Percentiles rank a stretch among this genome's conserved stretches.
These are phyloP conservation scores for Nothobranchius kuhntae DNA, from an alignment of 2,113 vertebrate genomes.

Conservation along the genomic window DNA sequence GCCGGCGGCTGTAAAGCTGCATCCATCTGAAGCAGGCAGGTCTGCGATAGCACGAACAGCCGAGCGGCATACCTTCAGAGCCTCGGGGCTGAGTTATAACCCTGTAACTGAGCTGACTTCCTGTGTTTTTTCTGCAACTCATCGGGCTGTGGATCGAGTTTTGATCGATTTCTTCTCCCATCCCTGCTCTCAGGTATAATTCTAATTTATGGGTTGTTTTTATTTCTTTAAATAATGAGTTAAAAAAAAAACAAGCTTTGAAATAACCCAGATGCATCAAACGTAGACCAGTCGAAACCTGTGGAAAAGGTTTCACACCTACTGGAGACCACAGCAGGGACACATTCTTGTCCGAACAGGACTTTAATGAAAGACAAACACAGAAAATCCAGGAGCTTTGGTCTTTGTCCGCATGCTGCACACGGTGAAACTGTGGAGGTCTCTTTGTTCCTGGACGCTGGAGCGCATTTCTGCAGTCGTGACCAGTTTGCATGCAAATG, in stretches of 20 bases:
- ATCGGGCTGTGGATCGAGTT: slow-evolving; percentile 36
- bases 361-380: slow-evolving; percentile 85
- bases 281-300: slow-evolving; percentile 38
- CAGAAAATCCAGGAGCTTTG: slow-evolving; percentile 75
- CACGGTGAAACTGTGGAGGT: slow-evolving; percentile 36
- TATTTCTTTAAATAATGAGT: no score
- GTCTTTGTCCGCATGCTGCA: slow-evolving; percentile 35
- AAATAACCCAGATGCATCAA: slow-evolving; percentile 26
- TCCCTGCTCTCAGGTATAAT: neutral
- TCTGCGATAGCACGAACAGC: slow-evolving; percentile 59
- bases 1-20: slow-evolving; percentile 60
- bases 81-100: slow-evolving; percentile 70
- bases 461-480: slow-evolving; percentile 61
- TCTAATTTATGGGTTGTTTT: slow-evolving; percentile 1
- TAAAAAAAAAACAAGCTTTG: neutral
- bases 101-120: slow-evolving; percentile 63
- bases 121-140: slow-evolving; percentile 63
- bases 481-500: slow-evolving; percentile 62
- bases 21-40: slow-evolving; percentile 59
- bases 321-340: slow-evolving; percentile 69
- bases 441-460: slow-evolving; percentile 38
- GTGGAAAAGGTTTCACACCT: slow-evolving; percentile 73
- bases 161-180: slow-evolving; percentile 41
- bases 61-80: slow-evolving; percentile 57
- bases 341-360: slow-evolving; percentile 76